A percentile compares a stretch with the other conserved stretches of the same genome.
Conservation (phyloP, 1,140 invertebrate species). For the Babylonia areolata region DNA sequence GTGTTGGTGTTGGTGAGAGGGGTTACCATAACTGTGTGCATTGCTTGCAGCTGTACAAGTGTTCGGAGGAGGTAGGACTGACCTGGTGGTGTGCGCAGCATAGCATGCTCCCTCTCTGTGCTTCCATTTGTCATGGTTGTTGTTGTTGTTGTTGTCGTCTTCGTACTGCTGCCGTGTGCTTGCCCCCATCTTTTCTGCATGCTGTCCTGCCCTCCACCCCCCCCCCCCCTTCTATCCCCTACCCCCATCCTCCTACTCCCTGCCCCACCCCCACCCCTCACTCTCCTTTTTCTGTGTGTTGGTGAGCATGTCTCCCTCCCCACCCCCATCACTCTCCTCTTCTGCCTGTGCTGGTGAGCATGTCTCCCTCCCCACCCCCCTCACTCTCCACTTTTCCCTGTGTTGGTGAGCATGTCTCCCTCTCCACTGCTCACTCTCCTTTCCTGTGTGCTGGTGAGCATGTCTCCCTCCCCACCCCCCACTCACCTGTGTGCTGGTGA, state of each 20-base stretch:
- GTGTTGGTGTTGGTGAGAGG: neutral
- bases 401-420: too few species aligned
- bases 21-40: neutral
- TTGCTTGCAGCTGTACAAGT: constrained; percentile 32
- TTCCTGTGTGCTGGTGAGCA: neutral
- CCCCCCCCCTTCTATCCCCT: neutral
- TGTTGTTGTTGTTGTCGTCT: too few species aligned
- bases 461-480: neutral
- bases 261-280: neutral
- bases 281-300: neutral
- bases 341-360: neutral
- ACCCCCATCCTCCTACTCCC: too few species aligned
- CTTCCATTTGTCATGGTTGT: too few species aligned
- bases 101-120: neutral
- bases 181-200: neutral
- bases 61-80: constrained; percentile 23
- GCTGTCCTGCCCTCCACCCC: neutral
- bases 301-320: neutral
- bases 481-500: too few species aligned
- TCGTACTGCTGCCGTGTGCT: too few species aligned
- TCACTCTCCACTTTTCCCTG: neutral
- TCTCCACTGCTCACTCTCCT: too few species aligned
- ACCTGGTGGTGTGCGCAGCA: neutral
- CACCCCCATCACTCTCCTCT: neutral
- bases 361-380: neutral